Base-by-base conservation (phyloP, 2,797 vertebrate species). In the Anguilla pacifica region DNA sequence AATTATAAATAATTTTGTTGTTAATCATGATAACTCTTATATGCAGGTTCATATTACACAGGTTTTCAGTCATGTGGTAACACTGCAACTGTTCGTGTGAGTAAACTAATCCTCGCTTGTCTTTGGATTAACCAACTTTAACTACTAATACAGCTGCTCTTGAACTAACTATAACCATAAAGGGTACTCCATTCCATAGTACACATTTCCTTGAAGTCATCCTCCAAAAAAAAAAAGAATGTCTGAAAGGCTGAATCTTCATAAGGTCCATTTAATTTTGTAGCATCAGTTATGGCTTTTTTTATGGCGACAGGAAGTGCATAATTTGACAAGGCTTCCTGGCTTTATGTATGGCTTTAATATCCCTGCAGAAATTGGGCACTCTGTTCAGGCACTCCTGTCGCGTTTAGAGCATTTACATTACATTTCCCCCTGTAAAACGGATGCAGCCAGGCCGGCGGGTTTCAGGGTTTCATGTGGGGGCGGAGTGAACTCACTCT, bases 401-500 rank as follows among this genome's bases (percentile, higher is more conserved):
- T 61, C 83, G 31, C 10, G 31, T 28, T 35, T 28, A 22, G 84
- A 43, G 17, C 57, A 85, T 67, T 64, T 85, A 49, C 84, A 46
- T 85, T 85, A 64, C 9, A 35, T 67, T 43, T 46, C 59, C 57
- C 13, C 15, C 22, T 51, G 39, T 51, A 39, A 51, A 70, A 67
- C 39, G 25, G 84, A 85, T 51, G 39, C 61, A 67, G 57, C 39
- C 22, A 22, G 61, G 7, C 84, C 39, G 10, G 55, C 57, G 28
- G 84, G n/a, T 13, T 46, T 22, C 31, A 70, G 1, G n/a, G 59
- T 49, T 39, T 39, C 39, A 43, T 46, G 43, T 13, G 31, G 64
- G 77, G 13, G 31, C 2, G 22, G 35, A 15, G 61, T 39, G 61
- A 39, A 92, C 93, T 83, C 92, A 98, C 97, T 92, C 93, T 95